Evolutionary conservation across 2,888 invertebrate species (phyloP).

Genomic region (Tuta absoluta): DNA sequence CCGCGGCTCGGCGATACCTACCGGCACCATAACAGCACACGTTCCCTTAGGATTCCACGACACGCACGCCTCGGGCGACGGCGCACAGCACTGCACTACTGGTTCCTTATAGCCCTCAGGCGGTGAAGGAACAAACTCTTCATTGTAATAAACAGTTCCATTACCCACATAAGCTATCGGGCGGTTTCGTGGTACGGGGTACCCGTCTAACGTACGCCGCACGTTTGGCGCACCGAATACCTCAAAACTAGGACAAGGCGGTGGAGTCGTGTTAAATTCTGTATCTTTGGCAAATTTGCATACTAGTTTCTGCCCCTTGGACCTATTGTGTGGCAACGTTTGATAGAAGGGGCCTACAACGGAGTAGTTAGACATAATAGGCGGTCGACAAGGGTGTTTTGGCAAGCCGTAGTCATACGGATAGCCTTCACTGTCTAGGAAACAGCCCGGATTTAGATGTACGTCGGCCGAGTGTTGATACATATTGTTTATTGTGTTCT

Average conservation of each 20-base stretch:
- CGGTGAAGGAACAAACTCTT: slow-evolving; percentile 84
- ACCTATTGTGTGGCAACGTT: slow-evolving; percentile 88
- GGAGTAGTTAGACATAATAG: slow-evolving; percentile 71
- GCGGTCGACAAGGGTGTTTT: slow-evolving; percentile 79
- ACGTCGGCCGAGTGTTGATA: slow-evolving; percentile 87
- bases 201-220: slow-evolving; percentile 90
- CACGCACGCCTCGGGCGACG: slow-evolving; percentile 65
- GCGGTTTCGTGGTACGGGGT: slow-evolving; percentile 83
- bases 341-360: slow-evolving; percentile 83
- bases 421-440: slow-evolving; percentile 89
- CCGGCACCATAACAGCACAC: slow-evolving; percentile 77
- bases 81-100: slow-evolving; percentile 71
- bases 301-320: slow-evolving; percentile 78
- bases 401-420: slow-evolving; percentile 89
- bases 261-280: slow-evolving; percentile 68
- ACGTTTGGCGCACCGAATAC: slow-evolving; percentile 79
- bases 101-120: slow-evolving; percentile 86
- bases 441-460: slow-evolving; percentile 88
- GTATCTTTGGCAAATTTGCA: slow-evolving; percentile 77
- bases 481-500: slow-evolving; percentile 73
- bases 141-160: slow-evolving; percentile 75
- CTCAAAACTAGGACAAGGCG: slow-evolving; percentile 69
- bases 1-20: slow-evolving; percentile 67
- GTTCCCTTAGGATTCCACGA: slow-evolving; percentile 78
- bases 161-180: slow-evolving; percentile 76